phyloP scores from a whole-genome alignment of 37 sponge, comb jelly and placozoan genomes.

The Halisarca cf. caerulea region DNA sequence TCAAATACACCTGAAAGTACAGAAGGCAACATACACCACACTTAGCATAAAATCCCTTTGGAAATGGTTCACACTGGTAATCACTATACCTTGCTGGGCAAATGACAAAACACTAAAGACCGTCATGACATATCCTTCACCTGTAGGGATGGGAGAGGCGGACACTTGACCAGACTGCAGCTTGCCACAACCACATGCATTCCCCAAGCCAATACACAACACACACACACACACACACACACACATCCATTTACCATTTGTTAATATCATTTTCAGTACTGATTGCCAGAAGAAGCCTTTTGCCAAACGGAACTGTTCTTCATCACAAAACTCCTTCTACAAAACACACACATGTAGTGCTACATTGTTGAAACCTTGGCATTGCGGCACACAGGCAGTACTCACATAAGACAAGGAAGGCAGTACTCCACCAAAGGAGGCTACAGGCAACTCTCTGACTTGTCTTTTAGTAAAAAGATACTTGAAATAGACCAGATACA shows the following conservation, averaged over 20 bases:
- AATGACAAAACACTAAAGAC: slow-evolving; percentile 84
- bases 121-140: slow-evolving; percentile 96
- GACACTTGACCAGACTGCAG: neutral
- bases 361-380: too few relatives aligned
- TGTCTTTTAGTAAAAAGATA: neutral
- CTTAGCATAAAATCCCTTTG: too few relatives aligned
- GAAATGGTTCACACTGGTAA: too few relatives aligned
- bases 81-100: slow-evolving; percentile 91
- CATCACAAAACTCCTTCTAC: slow-evolving; percentile 12
- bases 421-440: slow-evolving; percentile 34
- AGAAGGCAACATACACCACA: neutral
- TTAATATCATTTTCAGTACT: slow-evolving; percentile 90
- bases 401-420: slow-evolving; percentile 31
- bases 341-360: too few relatives aligned
- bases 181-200: too few relatives aligned
- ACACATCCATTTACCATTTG: slow-evolving; percentile 63
- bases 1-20: slow-evolving; percentile 67
- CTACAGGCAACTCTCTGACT: slow-evolving; percentile 47
- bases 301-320: slow-evolving; percentile 29
- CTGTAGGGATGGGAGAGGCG: slow-evolving; percentile 25
- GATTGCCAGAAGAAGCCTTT: slow-evolving; percentile 90
- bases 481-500: slow-evolving; percentile 73
- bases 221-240: neutral
- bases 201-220: too few relatives aligned
- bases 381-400: too few relatives aligned